Evolutionary conservation across 2,888 invertebrate genomes (phyloP).

Genomic region (Phyllotreta cruciferae): DNA sequence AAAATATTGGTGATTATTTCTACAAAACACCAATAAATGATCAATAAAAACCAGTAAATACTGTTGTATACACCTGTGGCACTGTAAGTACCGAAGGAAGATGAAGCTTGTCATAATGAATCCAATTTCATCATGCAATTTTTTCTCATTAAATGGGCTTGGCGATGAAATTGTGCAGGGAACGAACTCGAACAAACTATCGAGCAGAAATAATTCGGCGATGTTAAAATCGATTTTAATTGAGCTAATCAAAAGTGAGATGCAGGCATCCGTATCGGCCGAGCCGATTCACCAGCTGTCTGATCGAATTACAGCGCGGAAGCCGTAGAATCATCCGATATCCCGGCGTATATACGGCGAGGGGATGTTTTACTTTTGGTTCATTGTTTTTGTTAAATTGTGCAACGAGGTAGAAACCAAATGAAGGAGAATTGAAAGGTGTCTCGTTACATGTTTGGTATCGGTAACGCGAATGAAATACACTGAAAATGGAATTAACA

Average conservation of each 20-base stretch:
- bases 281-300: slow-evolving; percentile 26
- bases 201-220: slow-evolving; percentile 34
- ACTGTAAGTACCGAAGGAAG: too few relatives aligned
- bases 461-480: slow-evolving; percentile 12
- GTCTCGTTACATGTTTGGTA: slow-evolving; percentile 22
- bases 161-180: background rate
- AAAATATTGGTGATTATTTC: too few relatives aligned
- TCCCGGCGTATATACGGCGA: slow-evolving; percentile 38
- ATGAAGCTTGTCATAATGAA: too few relatives aligned
- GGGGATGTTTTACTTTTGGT: slow-evolving; percentile 42
- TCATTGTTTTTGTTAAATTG: slow-evolving; percentile 43
- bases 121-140: too few relatives aligned
- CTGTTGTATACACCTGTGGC: too few relatives aligned
- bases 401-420: slow-evolving; percentile 30
- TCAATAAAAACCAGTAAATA: too few relatives aligned
- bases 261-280: slow-evolving; percentile 42
- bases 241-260: slow-evolving; percentile 50
- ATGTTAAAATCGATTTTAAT: slow-evolving; percentile 46
- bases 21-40: too few relatives aligned
- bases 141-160: background rate
- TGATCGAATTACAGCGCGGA: slow-evolving; percentile 37
- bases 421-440: slow-evolving; percentile 23
- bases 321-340: slow-evolving; percentile 42
- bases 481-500: slow-evolving; percentile 8
- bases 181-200: too few relatives aligned